Conservation (phyloP, 2,888 invertebrate genomes). For the Ornithoptera alexandrae region DNA sequence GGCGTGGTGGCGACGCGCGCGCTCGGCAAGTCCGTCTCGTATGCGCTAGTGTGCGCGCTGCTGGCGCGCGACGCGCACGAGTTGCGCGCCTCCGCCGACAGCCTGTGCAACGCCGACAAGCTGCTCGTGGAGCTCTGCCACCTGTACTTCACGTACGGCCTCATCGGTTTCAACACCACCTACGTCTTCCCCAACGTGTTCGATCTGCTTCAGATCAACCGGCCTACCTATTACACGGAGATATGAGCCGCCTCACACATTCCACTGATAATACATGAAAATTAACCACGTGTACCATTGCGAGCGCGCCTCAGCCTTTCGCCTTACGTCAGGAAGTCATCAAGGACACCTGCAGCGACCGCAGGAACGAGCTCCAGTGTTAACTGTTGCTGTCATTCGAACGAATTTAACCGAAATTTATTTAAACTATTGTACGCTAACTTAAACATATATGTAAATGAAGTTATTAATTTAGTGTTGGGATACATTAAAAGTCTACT, state of each 20-base stretch:
- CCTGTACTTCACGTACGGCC: constrained; percentile 89
- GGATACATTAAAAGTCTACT: too few relatives aligned
- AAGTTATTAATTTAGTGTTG: too few relatives aligned
- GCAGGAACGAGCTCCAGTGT: too few relatives aligned
- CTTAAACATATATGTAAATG: too few relatives aligned
- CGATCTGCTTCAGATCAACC: constrained; percentile 85
- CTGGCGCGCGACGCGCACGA: constrained; percentile 84
- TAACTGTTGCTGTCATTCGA: too few relatives aligned
- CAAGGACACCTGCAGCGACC: too few relatives aligned
- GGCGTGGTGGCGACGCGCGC: constrained; percentile 85
- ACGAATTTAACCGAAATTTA: too few relatives aligned
- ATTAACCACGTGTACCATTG: too few relatives aligned
- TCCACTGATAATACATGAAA: background rate
- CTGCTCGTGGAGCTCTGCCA: constrained; percentile 89
- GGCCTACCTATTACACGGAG: constrained; percentile 92
- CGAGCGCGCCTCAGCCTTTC: too few relatives aligned
- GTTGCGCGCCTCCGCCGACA: constrained; percentile 82
- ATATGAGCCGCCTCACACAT: constrained; percentile 70
- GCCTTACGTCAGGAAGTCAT: too few relatives aligned
- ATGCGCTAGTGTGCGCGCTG: constrained; percentile 85
- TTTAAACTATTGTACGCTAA: too few relatives aligned
- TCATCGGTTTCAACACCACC: constrained; percentile 89
- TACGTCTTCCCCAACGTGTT: constrained; percentile 90
- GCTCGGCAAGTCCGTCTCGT: constrained; percentile 84
- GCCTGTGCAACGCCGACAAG: constrained; percentile 84